Base-by-base conservation (phyloP, 2,113 vertebrate species). In the Prietella phreatophila region DNA sequence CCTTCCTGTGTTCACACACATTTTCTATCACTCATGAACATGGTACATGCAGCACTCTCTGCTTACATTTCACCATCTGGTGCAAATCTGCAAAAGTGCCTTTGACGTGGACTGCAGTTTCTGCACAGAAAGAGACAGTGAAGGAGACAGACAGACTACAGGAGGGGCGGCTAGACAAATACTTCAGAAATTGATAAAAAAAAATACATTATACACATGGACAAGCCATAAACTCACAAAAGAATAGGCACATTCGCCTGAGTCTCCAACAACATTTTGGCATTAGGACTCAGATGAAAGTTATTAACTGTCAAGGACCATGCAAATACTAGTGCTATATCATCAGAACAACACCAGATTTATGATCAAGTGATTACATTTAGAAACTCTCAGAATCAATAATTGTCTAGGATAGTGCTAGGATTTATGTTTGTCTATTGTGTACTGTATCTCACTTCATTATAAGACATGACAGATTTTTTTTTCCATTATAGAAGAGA, bases 1-100 rank as follows among this genome's bases (percentile, higher is more conserved):
- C 8, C 13, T 53, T 73, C 63, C 56, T n/a, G 5, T 58, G n/a
- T 30, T 39, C 53, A 58, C 84, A 76, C 86, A 82, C 58, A n/a
- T 63, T 11, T 25, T 76, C 36, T 76, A 53, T 81, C 47, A 19
- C 61, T 67, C 78, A 73, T n/a, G 17, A 81, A 71, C 85, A 80
- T 58, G 47, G 36, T 85, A 71, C 63, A 47, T 80, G 75, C 56
- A 71, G 63, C 81, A 75, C 76, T 79, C 27, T 67, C 84, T 88
- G 90, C 84, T 91, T 91, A 89, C 88, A 86, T 88, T 91, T 88
- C 85, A 85, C 90, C 86, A 89, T 91, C 88, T 91, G 88, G 84
- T 91, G 88, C 56, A 60, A 91, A 89, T 89, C 81, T 76, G 60
- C 76, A 75, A 82, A 75, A 83, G 78, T 82, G 47, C 78, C 42